Conservation (phyloP, 2,113 vertebrate species). For the Eubucco bourcierii region DNA sequence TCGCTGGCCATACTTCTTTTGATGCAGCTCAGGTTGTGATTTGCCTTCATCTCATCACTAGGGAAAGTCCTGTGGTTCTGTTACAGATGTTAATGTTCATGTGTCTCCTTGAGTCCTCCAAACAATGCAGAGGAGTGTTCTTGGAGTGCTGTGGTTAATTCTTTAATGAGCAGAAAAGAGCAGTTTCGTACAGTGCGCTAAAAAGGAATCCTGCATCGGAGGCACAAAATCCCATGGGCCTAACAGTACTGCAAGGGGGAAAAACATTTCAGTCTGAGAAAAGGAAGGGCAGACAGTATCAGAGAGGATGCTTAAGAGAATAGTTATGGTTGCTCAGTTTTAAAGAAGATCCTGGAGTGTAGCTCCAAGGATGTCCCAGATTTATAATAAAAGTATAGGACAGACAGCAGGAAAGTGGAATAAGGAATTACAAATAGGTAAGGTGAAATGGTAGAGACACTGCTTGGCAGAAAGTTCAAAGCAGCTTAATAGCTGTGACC, state of each 20-base stretch:
- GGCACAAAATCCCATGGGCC: background rate
- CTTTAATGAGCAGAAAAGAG: background rate
- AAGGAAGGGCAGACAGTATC: background rate
- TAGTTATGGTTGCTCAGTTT: background rate
- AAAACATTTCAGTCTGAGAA: background rate
- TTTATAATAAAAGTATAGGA: background rate
- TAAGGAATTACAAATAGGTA: background rate
- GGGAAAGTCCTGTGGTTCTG: too few relatives aligned
- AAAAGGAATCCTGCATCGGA: background rate
- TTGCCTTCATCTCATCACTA: too few relatives aligned
- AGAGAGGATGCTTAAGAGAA: background rate
- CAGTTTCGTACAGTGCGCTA: background rate
- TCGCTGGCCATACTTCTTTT: too few relatives aligned
- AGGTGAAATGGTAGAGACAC: background rate
- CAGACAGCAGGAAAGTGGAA: background rate
- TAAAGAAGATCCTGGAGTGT: background rate
- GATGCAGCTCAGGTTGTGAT: too few relatives aligned
- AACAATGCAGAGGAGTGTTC: background rate
- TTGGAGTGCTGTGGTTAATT: background rate
- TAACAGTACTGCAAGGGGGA: background rate
- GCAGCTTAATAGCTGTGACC: background rate
- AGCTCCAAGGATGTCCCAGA: background rate
- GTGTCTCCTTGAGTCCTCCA: background rate
- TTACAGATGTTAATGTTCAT: background rate
- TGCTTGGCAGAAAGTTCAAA: background rate